Evolutionary conservation across 2,888 invertebrate genomes (phyloP).

Genomic region (Sphaerophoria taeniata): DNA sequence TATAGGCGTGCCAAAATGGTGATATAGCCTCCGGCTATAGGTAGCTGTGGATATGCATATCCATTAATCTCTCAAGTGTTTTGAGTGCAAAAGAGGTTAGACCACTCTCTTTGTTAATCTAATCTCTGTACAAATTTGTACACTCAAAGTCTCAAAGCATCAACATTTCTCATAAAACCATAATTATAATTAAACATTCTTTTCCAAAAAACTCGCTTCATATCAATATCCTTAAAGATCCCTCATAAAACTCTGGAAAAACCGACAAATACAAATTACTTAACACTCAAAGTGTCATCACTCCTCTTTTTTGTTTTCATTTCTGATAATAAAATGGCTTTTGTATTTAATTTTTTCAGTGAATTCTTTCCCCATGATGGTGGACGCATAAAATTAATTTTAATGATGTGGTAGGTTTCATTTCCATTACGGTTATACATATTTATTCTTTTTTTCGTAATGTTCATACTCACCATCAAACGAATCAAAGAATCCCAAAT

Average conservation of each 20-base stretch:
- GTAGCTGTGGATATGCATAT: too few species aligned
- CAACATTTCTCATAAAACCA: background rate
- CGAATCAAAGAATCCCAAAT: conserved; percentile 80
- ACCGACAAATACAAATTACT: conserved; percentile 59
- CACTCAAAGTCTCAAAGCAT: too few species aligned
- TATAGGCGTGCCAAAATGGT: too few species aligned
- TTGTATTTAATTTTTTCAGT: background rate
- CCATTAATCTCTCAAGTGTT: too few species aligned
- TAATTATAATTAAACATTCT: background rate
- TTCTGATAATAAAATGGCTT: conserved; percentile 28
- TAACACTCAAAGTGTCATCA: conserved; percentile 49
- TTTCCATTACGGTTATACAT: conserved; percentile 15
- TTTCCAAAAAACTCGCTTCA: background rate
- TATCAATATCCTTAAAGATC: conserved; percentile 43
- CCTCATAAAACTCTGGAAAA: conserved; percentile 44
- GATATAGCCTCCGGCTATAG: too few species aligned
- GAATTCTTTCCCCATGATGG: background rate
- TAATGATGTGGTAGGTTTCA: conserved; percentile 44
- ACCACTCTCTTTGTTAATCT: too few species aligned
- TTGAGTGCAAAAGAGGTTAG: too few species aligned
- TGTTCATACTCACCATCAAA: conserved; percentile 80
- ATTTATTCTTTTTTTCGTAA: background rate
- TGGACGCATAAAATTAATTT: conserved; percentile 51
- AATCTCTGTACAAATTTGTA: too few species aligned
- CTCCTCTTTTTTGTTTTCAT: background rate